Base-by-base conservation (phyloP, 2,888 invertebrate species). In the Rapana venosa region DNA sequence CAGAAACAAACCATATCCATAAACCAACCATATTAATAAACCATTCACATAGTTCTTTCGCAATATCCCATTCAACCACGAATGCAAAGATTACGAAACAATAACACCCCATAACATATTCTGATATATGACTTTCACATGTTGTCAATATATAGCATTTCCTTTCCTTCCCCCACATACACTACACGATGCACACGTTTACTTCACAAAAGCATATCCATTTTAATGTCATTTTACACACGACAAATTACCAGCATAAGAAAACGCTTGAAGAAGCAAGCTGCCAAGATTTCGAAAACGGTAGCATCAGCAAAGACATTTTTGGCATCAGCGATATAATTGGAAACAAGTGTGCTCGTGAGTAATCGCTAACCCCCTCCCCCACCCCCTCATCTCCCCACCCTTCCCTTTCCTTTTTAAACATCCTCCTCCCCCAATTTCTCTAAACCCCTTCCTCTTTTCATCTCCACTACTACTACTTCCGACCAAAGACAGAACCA, bases 261-360 rank as follows among this genome's bases (percentile, higher is more conserved):
- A 74, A 74, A 74, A 74, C 30, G 26, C 74, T 30, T 74, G 74
- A n/a, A 74, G 20, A 74, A 74, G 26, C 47, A 5, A 11, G 8
- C 4, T n/a, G 30, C 26, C 74, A 26, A 74, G 30, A 74, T 74
- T 30, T 74, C 4, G 47, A 47, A 47, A 47, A 47, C 4, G 47
- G 47, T 47, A 47, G 47, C 47, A 47, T 47, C 47, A 47, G 47
- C 47, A 47, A 47, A 47, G 47, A 47, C 47, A 47, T 47, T 47
- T 47, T 32, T 79, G 79, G 79, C 79, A 79, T 79, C 79, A 79
- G 79, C 79, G 22, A 79, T 32, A 79, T 79, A 79, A 79, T 79
- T 32, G 79, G 79, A 32, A 79, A 79, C 79, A 79, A 79, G 79
- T 79, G 79, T 79, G 79, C 79, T 15, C 5, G 35, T 79, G 79